These are phyloP conservation scores for Pristis pectinata DNA, from an alignment of 2,797 vertebrate genomes.

Conservation along the genomic window DNA sequence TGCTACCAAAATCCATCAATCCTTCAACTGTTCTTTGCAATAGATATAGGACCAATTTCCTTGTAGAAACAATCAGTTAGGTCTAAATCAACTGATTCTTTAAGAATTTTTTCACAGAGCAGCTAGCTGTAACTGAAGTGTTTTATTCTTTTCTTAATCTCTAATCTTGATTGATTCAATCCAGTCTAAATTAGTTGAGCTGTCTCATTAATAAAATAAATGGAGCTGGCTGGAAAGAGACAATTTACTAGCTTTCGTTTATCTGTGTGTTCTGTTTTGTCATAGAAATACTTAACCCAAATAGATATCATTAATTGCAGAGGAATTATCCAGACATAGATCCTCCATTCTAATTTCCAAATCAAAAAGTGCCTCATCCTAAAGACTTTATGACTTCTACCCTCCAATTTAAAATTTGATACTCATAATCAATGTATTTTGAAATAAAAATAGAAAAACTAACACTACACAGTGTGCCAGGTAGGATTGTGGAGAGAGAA, in stretches of 20 bases:
- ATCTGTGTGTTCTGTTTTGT: not conserved
- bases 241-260: not conserved
- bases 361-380: not conserved
- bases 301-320: not conserved
- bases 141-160: not conserved
- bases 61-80: not conserved
- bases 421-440: not conserved
- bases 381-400: not conserved
- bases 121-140: not conserved
- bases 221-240: not conserved
- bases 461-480: too few species aligned
- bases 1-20: not conserved
- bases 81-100: not conserved
- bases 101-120: too few species aligned
- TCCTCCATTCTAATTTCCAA: not conserved
- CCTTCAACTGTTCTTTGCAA: not conserved
- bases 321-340: not conserved
- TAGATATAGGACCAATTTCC: not conserved
- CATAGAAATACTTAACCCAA: not conserved
- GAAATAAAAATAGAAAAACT: too few species aligned
- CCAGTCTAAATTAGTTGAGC: not conserved
- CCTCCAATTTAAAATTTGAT: not conserved
- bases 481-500: too few species aligned
- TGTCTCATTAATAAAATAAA: not conserved
- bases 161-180: not conserved